These are phyloP conservation scores for Propithecus perrieri DNA, from an alignment of 2,797 vertebrate genomes.

Conservation along the genomic window DNA sequence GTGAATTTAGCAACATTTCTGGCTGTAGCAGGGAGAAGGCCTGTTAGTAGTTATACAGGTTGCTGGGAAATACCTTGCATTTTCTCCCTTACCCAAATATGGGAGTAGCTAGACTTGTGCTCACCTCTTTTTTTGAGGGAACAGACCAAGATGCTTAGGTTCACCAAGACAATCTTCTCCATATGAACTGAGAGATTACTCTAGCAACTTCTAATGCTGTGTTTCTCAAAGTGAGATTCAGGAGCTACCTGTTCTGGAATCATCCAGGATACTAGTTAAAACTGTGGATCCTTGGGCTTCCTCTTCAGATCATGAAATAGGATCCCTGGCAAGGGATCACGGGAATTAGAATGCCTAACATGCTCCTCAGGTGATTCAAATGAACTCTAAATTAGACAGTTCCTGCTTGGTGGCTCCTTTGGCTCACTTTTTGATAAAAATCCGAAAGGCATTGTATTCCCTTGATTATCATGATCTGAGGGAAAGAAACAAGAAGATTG, in stretches of 20 bases:
- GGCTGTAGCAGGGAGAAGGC: background rate
- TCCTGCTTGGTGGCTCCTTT: accelerated
- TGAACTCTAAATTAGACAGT: background rate
- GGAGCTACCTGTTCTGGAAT: background rate
- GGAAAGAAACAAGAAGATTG: background rate
- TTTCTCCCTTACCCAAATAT: background rate
- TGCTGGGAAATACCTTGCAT: background rate
- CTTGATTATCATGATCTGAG: background rate
- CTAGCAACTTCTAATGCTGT: background rate
- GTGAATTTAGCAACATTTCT: background rate
- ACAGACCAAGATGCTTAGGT: background rate
- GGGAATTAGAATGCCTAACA: background rate
- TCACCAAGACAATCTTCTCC: background rate
- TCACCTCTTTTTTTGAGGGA: background rate
- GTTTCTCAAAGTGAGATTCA: background rate
- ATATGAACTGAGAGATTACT: background rate
- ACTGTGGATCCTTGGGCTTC: background rate
- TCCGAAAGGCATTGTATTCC: background rate
- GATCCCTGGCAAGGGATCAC: background rate
- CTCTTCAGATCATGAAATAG: background rate
- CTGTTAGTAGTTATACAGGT: background rate
- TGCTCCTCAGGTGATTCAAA: background rate
- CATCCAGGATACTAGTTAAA: background rate
- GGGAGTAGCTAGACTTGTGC: background rate
- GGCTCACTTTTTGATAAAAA: background rate